Percentiles rank a stretch among this genome's conserved stretches.
These are phyloP conservation scores for Punctoribates punctum DNA, from an alignment of 2,888 invertebrate genomes.

Conservation along the genomic window DNA sequence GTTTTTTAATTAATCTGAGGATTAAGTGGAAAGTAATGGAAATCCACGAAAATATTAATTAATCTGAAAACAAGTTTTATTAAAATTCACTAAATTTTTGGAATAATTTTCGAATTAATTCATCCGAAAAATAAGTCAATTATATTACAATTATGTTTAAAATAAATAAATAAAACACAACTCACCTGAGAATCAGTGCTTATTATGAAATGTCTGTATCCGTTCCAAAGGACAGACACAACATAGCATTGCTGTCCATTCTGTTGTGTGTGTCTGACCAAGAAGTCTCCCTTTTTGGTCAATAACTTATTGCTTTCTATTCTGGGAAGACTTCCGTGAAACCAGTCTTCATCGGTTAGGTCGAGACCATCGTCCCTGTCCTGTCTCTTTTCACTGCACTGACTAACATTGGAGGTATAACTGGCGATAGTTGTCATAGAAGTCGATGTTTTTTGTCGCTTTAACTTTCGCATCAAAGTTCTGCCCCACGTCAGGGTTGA, in stretches of 20 bases:
- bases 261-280: conserved; percentile 85
- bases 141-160: no score
- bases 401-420: not conserved
- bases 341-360: conserved; percentile 78
- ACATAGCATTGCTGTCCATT: conserved; percentile 90
- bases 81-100: no score
- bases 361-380: not conserved
- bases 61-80: no score
- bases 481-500: not conserved
- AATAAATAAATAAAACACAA: no score
- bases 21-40: no score
- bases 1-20: no score
- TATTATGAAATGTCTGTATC: conserved; percentile 52
- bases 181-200: conserved; percentile 44
- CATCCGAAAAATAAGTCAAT: no score
- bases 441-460: not conserved
- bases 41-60: no score
- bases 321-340: conserved; percentile 90
- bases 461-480: conserved; percentile 25
- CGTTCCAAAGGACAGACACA: conserved; percentile 90
- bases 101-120: no score
- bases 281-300: conserved; percentile 86
- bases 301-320: conserved; percentile 90
- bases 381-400: not conserved
- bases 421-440: not conserved